Evolutionary conservation across 2,888 invertebrate genomes (phyloP).

Genomic region (Cryptocephalus primarius): DNA sequence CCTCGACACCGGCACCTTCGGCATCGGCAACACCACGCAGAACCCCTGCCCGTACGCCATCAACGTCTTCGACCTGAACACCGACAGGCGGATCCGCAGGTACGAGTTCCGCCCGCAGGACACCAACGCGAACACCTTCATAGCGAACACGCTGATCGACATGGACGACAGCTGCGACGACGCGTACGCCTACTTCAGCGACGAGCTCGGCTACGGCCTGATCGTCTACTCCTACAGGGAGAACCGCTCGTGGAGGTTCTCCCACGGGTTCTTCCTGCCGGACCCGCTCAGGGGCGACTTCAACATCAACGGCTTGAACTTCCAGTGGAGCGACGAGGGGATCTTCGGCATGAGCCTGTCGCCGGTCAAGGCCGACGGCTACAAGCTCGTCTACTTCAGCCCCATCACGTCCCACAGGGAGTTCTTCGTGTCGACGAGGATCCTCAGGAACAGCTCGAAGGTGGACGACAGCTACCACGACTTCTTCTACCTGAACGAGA

Average conservation of each 20-base stretch:
- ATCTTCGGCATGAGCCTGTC: slow-evolving; percentile 70
- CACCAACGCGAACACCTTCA: slow-evolving; percentile 66
- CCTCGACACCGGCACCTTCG: slow-evolving; percentile 71
- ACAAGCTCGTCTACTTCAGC: slow-evolving; percentile 63
- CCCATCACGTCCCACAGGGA: slow-evolving; percentile 68
- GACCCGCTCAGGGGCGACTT: slow-evolving; percentile 71
- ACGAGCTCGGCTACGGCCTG: slow-evolving; percentile 72
- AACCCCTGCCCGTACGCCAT: slow-evolving; percentile 72
- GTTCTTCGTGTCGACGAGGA: slow-evolving; percentile 66
- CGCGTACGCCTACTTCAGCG: slow-evolving; percentile 40
- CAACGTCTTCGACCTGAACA: slow-evolving; percentile 65
- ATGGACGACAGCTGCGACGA: slow-evolving; percentile 17
- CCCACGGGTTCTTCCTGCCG: slow-evolving; percentile 69
- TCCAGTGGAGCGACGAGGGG: slow-evolving; percentile 66
- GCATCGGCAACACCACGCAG: slow-evolving; percentile 62
- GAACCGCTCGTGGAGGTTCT: slow-evolving; percentile 70
- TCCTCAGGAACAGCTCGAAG: slow-evolving; percentile 56
- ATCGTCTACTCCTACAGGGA: slow-evolving; percentile 67
- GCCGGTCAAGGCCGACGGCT: slow-evolving; percentile 54
- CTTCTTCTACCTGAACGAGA: slow-evolving; percentile 53
- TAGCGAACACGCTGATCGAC: slow-evolving; percentile 79
- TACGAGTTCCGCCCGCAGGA: slow-evolving; percentile 62
- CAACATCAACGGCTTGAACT: slow-evolving; percentile 68
- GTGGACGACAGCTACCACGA: slow-evolving; percentile 60
- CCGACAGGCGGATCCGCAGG: slow-evolving; percentile 53